Base-by-base conservation (phyloP, 2,797 vertebrate species). In the Manis pentadactyla region DNA sequence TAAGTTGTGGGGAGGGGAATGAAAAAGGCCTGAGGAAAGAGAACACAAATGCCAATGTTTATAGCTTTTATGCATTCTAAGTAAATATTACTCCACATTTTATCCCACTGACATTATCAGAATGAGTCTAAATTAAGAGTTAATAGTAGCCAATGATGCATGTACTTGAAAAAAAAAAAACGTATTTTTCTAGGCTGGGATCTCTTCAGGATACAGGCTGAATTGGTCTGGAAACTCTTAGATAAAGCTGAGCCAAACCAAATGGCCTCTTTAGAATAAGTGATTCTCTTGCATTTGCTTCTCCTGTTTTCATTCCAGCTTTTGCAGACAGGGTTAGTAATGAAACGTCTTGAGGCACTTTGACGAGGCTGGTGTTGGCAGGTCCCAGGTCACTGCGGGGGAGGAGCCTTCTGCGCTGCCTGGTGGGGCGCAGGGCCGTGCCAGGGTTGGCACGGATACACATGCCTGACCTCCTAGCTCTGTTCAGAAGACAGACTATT, bases 161-260 rank as follows among this genome's bases (percentile, higher is more conserved):
- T 88, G 78, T 23, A 87, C 61, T 97, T 68, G 69, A 64, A 94
- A 83, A 86, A 95, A 75, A 57, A 34, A 10, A 46, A 46, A 12
- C 13, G 27, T 94, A 96, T 97, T 96, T 96, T 96, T 93, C 66
- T 96, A 93, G 91, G 66, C 90, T 91, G 86, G 66, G 88, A 86
- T 97, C 86, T 95, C 94, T 94, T 96, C 93, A 97, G 96, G 0
- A 12, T 95, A 97, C 92, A 95, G 98, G 94, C 97, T 97, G 93
- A 97, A 97, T 95, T 97, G 96, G 97, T 98, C 97, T 98, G 97
- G 97, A 97, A 97, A 98, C 98, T 98, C 97, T 96, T 97, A 98
- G 97, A 94, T 93, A 97, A 91, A 97, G 93, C 66, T 2, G 51
- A 95, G 94, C 91, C 91, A 89, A 89, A 89, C 63, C 59, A 71